Evolutionary conservation across 30 jellyfish, hydroid and myxozoan species (phyloP).

Genomic region (Aurelia sp.): DNA sequence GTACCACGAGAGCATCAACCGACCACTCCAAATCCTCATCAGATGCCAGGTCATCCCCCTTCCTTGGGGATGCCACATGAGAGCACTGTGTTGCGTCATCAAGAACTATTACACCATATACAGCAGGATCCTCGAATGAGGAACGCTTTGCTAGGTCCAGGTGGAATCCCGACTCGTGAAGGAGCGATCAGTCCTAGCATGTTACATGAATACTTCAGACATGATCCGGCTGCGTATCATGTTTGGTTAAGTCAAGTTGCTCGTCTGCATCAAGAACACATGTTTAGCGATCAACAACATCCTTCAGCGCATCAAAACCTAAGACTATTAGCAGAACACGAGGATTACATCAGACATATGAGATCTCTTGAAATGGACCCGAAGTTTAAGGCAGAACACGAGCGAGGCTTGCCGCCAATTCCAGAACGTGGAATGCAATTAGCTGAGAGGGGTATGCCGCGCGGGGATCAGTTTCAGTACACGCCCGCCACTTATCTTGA

Average conservation of each 20-base stretch:
- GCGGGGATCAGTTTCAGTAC: constrained; percentile 39
- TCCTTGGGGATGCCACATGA: constrained; percentile 64
- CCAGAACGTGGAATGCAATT: constrained; percentile 64
- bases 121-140: constrained; percentile 87
- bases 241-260: constrained; percentile 86
- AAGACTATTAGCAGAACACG: constrained; percentile 75
- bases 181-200: constrained; percentile 90
- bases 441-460: constrained; percentile 56
- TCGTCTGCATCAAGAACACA: constrained; percentile 73
- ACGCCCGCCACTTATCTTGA: constrained; percentile 63
- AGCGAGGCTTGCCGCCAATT: constrained; percentile 36
- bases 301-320: constrained; percentile 61
- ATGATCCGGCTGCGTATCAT: constrained; percentile 91
- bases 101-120: constrained; percentile 79
- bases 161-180: constrained; percentile 80
- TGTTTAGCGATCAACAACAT: constrained; percentile 43
- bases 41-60: constrained; percentile 77
- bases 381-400: constrained; percentile 55
- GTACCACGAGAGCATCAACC: constrained; percentile 74
- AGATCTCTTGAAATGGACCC: constrained; percentile 60
- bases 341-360: constrained; percentile 69
- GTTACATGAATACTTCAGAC: constrained; percentile 78
- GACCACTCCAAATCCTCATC: constrained; percentile 56
- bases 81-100: constrained; percentile 63
- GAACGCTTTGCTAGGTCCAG: constrained; percentile 55